Base-by-base conservation (phyloP, 2,797 vertebrate species). In the Notolabrus celidotus region DNA sequence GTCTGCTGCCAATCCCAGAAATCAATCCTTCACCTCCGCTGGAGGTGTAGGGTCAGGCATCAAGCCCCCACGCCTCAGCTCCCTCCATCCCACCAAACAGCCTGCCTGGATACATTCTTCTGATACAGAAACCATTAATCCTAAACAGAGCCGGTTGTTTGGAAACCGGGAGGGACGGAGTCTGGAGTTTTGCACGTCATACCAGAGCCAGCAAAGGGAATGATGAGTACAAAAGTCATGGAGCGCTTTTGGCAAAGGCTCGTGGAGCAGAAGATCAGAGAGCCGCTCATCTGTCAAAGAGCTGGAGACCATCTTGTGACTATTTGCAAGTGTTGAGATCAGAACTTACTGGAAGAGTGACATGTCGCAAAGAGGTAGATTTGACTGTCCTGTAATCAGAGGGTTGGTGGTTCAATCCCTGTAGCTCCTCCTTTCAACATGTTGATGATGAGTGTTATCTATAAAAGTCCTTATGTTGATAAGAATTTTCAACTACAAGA, bases 301-400 rank as follows among this genome's bases (percentile, higher is more conserved):
- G 73, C 58, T 91, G 49, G 94, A 95, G 82, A 95, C 93, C 0
- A 85, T 87, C 49, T 80, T 95, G 59, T 95, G 86, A 85, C 25
- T n/a, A 1, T 43, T 38, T 25, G 47, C 4, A n/a, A 9, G n/a
- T 23, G 27, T 15, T 12, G 7, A 22, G 11, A 65, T 41, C 50
- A 41, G 31, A 7, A 10, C 11, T 57, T 17, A 8, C 11, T 29
- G 8, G 17, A 51, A 9, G 27, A 59, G 34, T 31, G 27, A 54
- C 36, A 11, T 33, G 34, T 2, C 11, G 1, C 34, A 36, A 34
- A 12, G 12, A 36, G 5, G 7, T 8, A 31, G 29, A 31, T 29
- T 8, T 31, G 29, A 29, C 29, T 31, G 29, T 7, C 5, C 1
- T 8, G 29, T 7, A 6, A 31, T 31, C 5, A 31, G 29, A 8